phyloP scores from a whole-genome alignment of 2,888 invertebrate species.

The Lithophane semibrunnea region DNA sequence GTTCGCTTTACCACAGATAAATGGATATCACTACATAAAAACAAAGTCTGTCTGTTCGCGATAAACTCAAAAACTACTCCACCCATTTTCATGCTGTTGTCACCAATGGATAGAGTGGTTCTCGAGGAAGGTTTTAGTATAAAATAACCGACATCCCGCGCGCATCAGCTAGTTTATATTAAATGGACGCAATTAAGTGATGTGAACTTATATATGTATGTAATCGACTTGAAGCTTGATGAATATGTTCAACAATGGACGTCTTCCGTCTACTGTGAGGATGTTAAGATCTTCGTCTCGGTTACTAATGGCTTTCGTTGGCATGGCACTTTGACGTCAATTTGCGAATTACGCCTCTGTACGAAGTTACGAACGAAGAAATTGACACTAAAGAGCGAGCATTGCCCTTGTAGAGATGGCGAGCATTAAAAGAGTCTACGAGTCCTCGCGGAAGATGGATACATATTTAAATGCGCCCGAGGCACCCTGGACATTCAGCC shows the following conservation, averaged over 20 bases:
- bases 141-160: too few relatives aligned
- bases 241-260: slow-evolving; percentile 26
- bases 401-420: background rate
- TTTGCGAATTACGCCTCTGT: slow-evolving; percentile 29
- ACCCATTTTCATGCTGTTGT: too few relatives aligned
- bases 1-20: slow-evolving; percentile 9
- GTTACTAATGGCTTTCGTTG: slow-evolving; percentile 25
- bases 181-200: background rate
- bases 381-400: slow-evolving; percentile 2
- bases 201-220: background rate
- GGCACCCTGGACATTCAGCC: background rate
- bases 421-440: background rate
- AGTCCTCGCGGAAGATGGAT: background rate
- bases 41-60: too few relatives aligned
- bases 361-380: background rate
- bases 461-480: slow-evolving; percentile 4
- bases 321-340: slow-evolving; percentile 6
- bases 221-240: background rate
- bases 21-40: background rate
- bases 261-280: slow-evolving; percentile 21
- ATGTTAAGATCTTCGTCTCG: slow-evolving; percentile 37
- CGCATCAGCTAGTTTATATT: background rate
- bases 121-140: too few relatives aligned
- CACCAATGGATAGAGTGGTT: too few relatives aligned
- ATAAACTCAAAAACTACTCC: too few relatives aligned